Percentiles rank a stretch among this genome's conserved stretches.
Conservation (phyloP, 2,797 vertebrate species). For the Halcyon badia region DNA sequence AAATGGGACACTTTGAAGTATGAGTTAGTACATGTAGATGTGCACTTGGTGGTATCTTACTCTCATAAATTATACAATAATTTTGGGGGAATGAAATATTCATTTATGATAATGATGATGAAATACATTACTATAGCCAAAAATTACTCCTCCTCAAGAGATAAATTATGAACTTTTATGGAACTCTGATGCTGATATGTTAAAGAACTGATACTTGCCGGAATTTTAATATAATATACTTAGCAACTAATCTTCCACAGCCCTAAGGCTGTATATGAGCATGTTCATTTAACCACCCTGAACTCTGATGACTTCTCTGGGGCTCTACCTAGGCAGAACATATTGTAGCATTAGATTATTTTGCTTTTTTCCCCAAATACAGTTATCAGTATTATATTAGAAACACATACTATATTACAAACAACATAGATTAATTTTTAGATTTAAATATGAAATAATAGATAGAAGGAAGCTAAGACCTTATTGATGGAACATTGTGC, state of each 20-base stretch:
- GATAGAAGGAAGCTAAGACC: background rate
- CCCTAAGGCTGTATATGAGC: background rate
- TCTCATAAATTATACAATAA: constrained; percentile 16
- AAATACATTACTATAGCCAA: constrained; percentile 4
- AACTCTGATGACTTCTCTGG: background rate
- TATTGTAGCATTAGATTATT: background rate
- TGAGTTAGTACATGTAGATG: background rate
- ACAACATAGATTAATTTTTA: background rate
- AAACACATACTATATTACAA: background rate
- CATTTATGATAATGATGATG: constrained; percentile 23
- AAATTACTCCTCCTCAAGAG: constrained; percentile 20
- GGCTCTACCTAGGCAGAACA: background rate
- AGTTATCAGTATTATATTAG: background rate
- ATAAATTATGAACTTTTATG: constrained; percentile 38
- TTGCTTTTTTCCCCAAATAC: background rate
- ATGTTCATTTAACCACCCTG: background rate
- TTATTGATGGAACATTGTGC: background rate
- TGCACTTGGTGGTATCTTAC: background rate
- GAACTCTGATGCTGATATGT: constrained; percentile 4
- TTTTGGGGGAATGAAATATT: constrained; percentile 8
- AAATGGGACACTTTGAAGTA: background rate
- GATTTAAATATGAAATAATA: background rate
- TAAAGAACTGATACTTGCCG: background rate
- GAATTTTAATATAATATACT: background rate
- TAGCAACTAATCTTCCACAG: background rate